Conservation (phyloP, 2,797 vertebrate species). For the Channa striata region DNA sequence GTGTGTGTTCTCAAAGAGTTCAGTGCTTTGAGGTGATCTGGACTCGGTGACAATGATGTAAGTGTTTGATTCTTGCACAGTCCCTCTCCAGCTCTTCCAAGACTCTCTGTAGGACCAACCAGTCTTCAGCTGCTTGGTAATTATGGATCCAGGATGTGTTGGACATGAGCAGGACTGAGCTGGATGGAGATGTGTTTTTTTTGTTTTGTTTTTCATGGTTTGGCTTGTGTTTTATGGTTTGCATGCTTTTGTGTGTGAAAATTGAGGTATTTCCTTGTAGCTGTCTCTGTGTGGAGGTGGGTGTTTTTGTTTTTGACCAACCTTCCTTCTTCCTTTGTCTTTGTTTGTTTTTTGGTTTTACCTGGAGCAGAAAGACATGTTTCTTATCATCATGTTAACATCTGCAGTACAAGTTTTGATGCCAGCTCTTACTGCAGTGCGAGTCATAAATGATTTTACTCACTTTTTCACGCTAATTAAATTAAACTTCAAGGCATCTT, state of each 20-base stretch:
- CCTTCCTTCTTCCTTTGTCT: conserved; percentile 59
- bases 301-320: conserved; percentile 11
- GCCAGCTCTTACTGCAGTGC: conserved; percentile 30
- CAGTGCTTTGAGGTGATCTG: conserved; percentile 56
- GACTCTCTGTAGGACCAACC: conserved; percentile 26
- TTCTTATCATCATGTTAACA: conserved; percentile 3
- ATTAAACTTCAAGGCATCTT: conserved; percentile 43
- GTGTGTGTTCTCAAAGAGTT: conserved; percentile 59
- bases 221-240: conserved; percentile 58
- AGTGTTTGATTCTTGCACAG: conserved; percentile 51
- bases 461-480: conserved; percentile 43
- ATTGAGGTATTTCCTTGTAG: conserved; percentile 29
- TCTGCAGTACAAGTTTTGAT: conserved; percentile 47
- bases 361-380: conserved; percentile 63
- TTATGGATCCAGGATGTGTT: conserved; percentile 5
- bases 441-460: conserved; percentile 50
- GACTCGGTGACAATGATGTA: conserved; percentile 40
- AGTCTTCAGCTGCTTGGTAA: conserved; percentile 5
- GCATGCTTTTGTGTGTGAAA: conserved; percentile 57
- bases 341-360: not conserved
- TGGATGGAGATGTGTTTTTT: conserved; percentile 75
- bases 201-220: conserved; percentile 37
- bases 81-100: conserved; percentile 78
- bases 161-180: conserved; percentile 64
- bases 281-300: conserved; percentile 35